Conservation (phyloP, 2,113 vertebrate species). For the Crocuta crocuta region DNA sequence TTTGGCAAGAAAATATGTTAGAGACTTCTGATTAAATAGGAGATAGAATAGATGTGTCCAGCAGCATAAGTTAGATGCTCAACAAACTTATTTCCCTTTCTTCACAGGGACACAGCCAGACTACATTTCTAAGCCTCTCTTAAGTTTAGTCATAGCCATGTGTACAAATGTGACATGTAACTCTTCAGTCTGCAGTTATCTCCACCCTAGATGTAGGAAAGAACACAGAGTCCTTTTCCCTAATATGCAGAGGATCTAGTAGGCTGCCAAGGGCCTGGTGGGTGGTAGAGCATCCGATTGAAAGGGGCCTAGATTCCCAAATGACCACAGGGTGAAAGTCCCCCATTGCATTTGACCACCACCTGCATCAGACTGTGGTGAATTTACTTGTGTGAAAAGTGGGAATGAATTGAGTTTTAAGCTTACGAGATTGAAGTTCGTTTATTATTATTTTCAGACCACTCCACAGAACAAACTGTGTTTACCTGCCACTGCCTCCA, state of each 20-base stretch:
- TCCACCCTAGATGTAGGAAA: not conserved
- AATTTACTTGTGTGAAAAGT: not conserved
- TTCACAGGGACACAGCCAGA: not conserved
- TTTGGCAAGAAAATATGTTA: not conserved
- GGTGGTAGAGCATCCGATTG: not conserved
- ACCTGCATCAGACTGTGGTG: not conserved
- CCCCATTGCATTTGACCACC: not conserved
- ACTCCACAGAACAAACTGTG: not conserved
- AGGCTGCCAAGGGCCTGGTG: not conserved
- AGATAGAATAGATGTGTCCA: slow-evolving; percentile 2
- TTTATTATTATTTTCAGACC: not conserved
- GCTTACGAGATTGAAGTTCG: not conserved
- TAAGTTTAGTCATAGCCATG: not conserved
- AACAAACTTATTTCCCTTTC: not conserved
- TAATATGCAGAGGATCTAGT: not conserved
- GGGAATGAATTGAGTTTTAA: not conserved
- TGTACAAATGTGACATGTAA: not conserved
- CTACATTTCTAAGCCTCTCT: not conserved
- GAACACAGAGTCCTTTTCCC: not conserved
- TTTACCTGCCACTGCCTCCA: not conserved
- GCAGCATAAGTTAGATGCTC: not conserved
- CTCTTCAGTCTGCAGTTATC: too few species aligned
- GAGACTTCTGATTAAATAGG: not conserved
- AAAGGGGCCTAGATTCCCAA: not conserved
- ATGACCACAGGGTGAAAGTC: not conserved